These are phyloP conservation scores for Nomada fucata DNA, from an alignment of 2,888 invertebrate species.

Conservation along the genomic window DNA sequence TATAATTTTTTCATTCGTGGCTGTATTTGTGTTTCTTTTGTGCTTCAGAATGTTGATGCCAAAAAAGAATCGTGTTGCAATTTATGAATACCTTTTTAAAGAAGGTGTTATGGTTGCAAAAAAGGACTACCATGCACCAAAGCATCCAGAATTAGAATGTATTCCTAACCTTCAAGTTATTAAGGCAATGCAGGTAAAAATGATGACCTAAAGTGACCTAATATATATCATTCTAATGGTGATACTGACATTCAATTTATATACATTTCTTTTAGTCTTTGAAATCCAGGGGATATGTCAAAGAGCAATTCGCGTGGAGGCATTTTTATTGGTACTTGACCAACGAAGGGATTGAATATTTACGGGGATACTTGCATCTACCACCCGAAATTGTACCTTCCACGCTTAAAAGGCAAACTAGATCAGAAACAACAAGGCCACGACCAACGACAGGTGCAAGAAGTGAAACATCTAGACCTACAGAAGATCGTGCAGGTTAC, in stretches of 20 bases:
- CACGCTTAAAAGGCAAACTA: slow-evolving; percentile 95
- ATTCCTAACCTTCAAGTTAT: slow-evolving; percentile 99
- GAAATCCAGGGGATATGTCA: slow-evolving; percentile 98
- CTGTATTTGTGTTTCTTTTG: neutral
- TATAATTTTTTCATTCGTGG: no score
- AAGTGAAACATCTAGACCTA: slow-evolving; percentile 89
- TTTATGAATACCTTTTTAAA: slow-evolving; percentile 99
- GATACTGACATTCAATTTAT: neutral
- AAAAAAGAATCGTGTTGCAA: slow-evolving; percentile 97
- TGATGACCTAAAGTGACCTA: neutral
- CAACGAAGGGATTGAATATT: slow-evolving; percentile 98
- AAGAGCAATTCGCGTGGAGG: slow-evolving; percentile 99
- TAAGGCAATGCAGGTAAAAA: slow-evolving; percentile 94
- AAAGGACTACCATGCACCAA: slow-evolving; percentile 99
- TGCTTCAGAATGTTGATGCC: slow-evolving; percentile 99
- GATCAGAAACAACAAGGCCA: slow-evolving; percentile 93
- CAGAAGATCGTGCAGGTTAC: slow-evolving; percentile 94
- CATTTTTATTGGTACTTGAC: slow-evolving; percentile 99
- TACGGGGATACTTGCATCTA: slow-evolving; percentile 97
- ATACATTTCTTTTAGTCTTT: slow-evolving; percentile 87
- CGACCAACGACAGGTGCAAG: slow-evolving; percentile 89
- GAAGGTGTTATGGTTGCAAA: slow-evolving; percentile 99
- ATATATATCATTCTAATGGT: neutral
- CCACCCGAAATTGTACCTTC: slow-evolving; percentile 99
- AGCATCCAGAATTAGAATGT: slow-evolving; percentile 97